Percentiles rank a stretch among this genome's conserved stretches.
Conservation (phyloP, 2,113 vertebrate species). For the Cyprinodon brontotheroides region DNA sequence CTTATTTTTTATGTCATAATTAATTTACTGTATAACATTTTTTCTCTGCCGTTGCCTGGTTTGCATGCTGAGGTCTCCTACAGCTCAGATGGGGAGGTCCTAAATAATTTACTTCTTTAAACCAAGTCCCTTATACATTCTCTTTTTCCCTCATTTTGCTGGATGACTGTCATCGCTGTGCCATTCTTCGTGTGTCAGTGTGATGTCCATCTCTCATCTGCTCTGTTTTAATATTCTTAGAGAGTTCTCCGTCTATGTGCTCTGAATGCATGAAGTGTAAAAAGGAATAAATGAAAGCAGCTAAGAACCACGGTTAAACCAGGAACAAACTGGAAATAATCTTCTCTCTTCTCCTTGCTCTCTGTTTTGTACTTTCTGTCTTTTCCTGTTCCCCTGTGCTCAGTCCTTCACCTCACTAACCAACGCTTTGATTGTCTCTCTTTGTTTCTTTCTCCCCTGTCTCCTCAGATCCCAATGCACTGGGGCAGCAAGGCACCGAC, state of each 20-base stretch:
- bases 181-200: conserved; percentile 42
- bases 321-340: conserved; percentile 62
- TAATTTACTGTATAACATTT: conserved; percentile 70
- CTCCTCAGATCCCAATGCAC: conserved; percentile 90
- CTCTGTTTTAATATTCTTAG: conserved; percentile 56
- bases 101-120: conserved; percentile 68
- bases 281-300: conserved; percentile 46
- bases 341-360: conserved; percentile 48
- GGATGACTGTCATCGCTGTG: conserved; percentile 45
- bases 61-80: conserved; percentile 65
- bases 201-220: conserved; percentile 42
- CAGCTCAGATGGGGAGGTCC: conserved; percentile 39
- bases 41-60: conserved; percentile 45
- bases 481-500: conserved; percentile 90
- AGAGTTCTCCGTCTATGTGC: conserved; percentile 36
- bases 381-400: conserved; percentile 28
- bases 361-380: conserved; percentile 58
- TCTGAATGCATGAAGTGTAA: conserved; percentile 50
- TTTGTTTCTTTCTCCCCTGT: conserved; percentile 47
- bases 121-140: conserved; percentile 48
- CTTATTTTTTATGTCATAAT: conserved; percentile 60
- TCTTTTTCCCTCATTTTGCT: conserved; percentile 53
- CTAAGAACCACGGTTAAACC: conserved; percentile 59
- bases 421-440: conserved; percentile 18
- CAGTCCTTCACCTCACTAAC: conserved; percentile 36